Base-by-base conservation (phyloP, 2,888 invertebrate species). In the Polietes domitor region DNA sequence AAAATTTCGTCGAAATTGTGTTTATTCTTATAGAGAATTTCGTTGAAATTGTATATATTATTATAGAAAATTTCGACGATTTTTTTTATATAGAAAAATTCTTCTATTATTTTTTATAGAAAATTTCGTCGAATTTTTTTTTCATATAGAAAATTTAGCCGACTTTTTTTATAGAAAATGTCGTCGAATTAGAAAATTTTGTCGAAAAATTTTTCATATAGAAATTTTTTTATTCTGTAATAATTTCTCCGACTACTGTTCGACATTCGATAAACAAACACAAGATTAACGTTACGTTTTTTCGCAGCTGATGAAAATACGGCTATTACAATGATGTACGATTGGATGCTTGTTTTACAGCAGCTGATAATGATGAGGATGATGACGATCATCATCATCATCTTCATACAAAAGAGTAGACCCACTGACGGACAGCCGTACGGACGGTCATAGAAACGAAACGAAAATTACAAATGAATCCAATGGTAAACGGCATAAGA, bases 291-390 rank as follows among this genome's bases (percentile, higher is more conserved):
- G 88, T 87, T 87, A 89, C 87, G 47, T 47, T 47, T 47, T 21
- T 21, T 24, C 5, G 88, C 87, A 88, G 87, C 87, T 87, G 88
- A 87, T 87, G 87, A 87, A 55, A 65, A 63, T 43, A 63, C 68
- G 15, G 32, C n/a, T 70, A 41, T 53, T 63, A 73, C 37, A 65
- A 65, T 28, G 63, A 43, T 63, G 32, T 58, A 53, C n/a, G n/a
- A n/a, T 10, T 21, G n/a, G 26, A 43, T 65, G 68, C 7, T 32
- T 41, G 24, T 9, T 21, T 15, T 58, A 24, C 26, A 15, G 58
- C 68, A 12, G 26, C 53, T 74, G 50, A 80, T 65, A 37, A 61
- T 15, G 58, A 74, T 74, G 55, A 26, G 37, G 43, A 32, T 17
- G 41, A 70, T 73, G 37, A 63, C 58, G 15, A 78, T 17, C 37